Evolutionary conservation across 2,113 vertebrate genomes (phyloP).

Genomic region (Corapipo altera): DNA sequence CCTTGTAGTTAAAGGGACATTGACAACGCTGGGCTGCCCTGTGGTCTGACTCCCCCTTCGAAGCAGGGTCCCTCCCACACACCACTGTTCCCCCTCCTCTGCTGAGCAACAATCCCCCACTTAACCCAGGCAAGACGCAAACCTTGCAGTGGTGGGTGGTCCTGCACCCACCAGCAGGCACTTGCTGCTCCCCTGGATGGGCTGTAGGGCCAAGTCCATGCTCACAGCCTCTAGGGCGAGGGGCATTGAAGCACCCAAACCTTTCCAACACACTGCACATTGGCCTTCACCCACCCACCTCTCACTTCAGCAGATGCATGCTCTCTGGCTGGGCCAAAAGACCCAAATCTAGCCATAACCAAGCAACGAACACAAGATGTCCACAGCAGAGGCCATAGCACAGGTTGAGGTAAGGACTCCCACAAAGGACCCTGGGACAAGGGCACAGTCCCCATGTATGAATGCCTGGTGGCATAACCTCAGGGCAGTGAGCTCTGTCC

Average conservation of each 20-base stretch:
- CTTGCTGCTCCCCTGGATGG: not conserved
- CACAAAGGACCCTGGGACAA: not conserved
- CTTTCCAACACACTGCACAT: not conserved
- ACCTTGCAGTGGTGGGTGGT: not conserved
- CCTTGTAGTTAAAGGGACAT: constrained; percentile 50
- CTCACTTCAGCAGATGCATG: not conserved
- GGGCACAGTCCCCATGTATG: not conserved
- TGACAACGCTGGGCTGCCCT: not conserved
- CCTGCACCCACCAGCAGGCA: not conserved
- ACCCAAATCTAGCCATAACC: not conserved
- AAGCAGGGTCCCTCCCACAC: not conserved
- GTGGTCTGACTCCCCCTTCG: not conserved
- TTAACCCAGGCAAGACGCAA: not conserved
- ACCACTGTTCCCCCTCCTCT: not conserved
- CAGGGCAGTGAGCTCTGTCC: not conserved
- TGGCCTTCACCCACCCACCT: not conserved
- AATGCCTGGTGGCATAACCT: not conserved
- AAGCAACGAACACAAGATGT: not conserved
- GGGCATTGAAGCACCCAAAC: not conserved
- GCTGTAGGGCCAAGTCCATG: not conserved
- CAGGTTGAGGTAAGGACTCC: not conserved
- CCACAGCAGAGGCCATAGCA: not conserved
- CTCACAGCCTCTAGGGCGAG: fast-evolving
- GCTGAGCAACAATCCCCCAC: not conserved
- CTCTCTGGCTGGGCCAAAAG: fast-evolving